phyloP scores from a whole-genome alignment of 2,797 vertebrate species.

The Chaunax sp. region DNA sequence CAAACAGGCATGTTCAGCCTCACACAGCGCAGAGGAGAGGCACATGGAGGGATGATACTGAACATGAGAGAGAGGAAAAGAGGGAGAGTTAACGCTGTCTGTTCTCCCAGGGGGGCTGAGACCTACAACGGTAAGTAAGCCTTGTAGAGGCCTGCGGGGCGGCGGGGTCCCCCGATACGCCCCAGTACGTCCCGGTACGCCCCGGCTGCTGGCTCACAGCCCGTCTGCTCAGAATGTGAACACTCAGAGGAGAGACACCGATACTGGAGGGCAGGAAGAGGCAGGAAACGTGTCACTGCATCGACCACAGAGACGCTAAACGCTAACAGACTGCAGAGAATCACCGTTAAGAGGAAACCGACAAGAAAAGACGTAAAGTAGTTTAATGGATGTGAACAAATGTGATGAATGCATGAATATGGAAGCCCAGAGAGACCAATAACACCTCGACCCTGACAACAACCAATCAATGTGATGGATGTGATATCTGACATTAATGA shows the following conservation, averaged over 20 bases:
- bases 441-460: no score
- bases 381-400: no score
- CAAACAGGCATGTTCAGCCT: constrained; percentile 4
- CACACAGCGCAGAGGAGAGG: not conserved
- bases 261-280: constrained; percentile 37
- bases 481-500: no score
- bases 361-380: no score
- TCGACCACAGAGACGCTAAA: not conserved
- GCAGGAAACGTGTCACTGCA: constrained; percentile 30
- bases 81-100: constrained; percentile 69
- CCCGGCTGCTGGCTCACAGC: constrained; percentile 49
- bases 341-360: no score
- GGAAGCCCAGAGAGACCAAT: no score
- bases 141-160: constrained; percentile 70
- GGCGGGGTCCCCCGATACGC: constrained; percentile 51
- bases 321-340: constrained; percentile 1
- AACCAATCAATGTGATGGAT: no score
- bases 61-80: not conserved
- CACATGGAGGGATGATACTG: constrained; percentile 4
- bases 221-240: constrained; percentile 43
- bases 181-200: constrained; percentile 51
- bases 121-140: constrained; percentile 80
- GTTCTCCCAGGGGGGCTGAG: constrained; percentile 67
- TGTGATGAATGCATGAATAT: no score
- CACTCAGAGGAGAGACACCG: constrained; percentile 21